Base-by-base conservation (phyloP, 1,140 invertebrate genomes). In the Protaetia brevitarsis region DNA sequence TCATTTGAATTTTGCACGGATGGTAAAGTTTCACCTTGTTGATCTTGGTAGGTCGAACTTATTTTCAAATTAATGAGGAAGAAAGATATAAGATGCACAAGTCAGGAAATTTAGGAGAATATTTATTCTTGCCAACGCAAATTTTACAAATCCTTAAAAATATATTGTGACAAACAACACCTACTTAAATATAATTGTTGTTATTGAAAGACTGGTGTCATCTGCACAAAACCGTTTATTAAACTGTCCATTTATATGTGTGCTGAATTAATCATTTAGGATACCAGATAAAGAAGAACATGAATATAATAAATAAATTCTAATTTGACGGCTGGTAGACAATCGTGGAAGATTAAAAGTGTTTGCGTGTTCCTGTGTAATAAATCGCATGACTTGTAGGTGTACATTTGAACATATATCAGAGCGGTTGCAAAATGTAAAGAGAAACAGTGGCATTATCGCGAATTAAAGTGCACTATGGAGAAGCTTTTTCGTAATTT, bases 1-100 rank as follows among this genome's bases (percentile, higher is more conserved):
- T 51, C 41, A 51, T 51, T 51, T 51, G 41, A 51, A 51, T 51
- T 51, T 51, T 51, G 41, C 19, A 51, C 41, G 41, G 41, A 2
- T 19, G 16, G 41, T 19, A 51, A 23, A 16, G 41, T 51, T 51
- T 51, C 41, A 51, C 41, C 41, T 51, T 51, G 41, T 51, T 51
- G 41, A 51, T 51, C 41, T 51, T 51, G n/a, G n/a, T n/a, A n/a
- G n/a, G n/a, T n/a, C n/a, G n/a, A n/a, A n/a, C n/a, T n/a, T n/a
- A n/a, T n/a, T n/a, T n/a, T n/a, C n/a, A n/a, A n/a, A n/a, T n/a
- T n/a, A n/a, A n/a, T n/a, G n/a, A n/a, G n/a, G n/a, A n/a, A n/a
- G n/a, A n/a, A n/a, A n/a, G n/a, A n/a, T n/a, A n/a, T n/a, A n/a
- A n/a, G n/a, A n/a, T n/a, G n/a, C n/a, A n/a, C n/a, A n/a, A n/a